Evolutionary conservation across 2,113 vertebrate genomes (phyloP).

Genomic region (Callipepla californica): DNA sequence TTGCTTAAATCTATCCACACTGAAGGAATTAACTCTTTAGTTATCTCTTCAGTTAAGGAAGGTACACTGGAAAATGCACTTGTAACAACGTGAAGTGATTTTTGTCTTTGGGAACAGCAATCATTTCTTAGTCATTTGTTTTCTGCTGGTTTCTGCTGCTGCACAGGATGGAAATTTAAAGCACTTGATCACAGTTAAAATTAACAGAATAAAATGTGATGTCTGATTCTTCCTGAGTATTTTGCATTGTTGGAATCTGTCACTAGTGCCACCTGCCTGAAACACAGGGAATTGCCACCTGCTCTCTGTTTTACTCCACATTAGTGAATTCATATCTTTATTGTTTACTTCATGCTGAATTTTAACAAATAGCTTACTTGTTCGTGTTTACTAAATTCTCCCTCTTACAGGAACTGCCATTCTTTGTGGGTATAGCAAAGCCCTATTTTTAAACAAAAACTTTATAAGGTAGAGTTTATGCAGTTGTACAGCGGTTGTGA

Average conservation of each 20-base stretch:
- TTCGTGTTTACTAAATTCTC: background rate
- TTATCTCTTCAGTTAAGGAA: background rate
- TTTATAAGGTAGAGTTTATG: background rate
- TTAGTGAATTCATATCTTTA: background rate
- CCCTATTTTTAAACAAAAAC: background rate
- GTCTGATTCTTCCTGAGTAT: background rate
- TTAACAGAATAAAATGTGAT: background rate
- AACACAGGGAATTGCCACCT: background rate
- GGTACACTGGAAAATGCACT: background rate
- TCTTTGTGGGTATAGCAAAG: background rate
- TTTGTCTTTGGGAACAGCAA: background rate
- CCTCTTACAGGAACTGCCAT: background rate
- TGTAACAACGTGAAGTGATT: background rate
- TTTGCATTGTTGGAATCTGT: background rate
- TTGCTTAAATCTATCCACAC: background rate
- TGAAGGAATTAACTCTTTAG: background rate
- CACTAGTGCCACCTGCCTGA: background rate
- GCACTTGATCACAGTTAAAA: background rate
- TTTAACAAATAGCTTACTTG: slow-evolving; percentile 1
- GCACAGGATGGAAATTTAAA: background rate
- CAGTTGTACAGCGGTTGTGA: background rate
- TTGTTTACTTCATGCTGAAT: background rate
- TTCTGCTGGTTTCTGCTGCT: background rate
- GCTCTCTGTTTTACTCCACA: background rate
- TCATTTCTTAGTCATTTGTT: background rate